These are phyloP conservation scores for Tenrec ecaudatus DNA, from an alignment of 2,113 vertebrate species.

Conservation along the genomic window DNA sequence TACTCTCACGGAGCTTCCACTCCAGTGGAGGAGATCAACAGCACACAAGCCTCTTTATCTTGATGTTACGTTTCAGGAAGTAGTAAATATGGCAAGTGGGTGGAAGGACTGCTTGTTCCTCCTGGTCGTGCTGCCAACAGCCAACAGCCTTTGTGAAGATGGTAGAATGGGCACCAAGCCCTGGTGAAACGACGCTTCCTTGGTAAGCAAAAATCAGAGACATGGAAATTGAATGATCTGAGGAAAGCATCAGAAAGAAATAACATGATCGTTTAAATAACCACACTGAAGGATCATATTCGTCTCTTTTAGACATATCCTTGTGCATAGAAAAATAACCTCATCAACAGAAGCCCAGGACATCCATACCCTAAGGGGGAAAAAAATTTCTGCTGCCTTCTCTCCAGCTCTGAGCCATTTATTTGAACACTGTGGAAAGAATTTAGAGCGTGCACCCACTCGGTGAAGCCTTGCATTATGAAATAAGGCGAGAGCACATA, in stretches of 20 bases:
- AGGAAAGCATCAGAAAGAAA: slow-evolving; percentile 23
- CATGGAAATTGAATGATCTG: slow-evolving; percentile 41
- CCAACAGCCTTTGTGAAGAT: background rate
- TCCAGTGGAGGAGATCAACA: background rate
- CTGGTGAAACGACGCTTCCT: slow-evolving; percentile 15
- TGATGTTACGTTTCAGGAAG: background rate
- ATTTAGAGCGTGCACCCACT: background rate
- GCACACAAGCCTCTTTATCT: background rate
- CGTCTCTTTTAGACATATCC: background rate
- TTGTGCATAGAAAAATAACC: slow-evolving; percentile 33
- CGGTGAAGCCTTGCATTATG: background rate
- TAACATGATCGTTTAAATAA: slow-evolving; percentile 38
- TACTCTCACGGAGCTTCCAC: background rate
- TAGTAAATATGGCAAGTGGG: background rate
- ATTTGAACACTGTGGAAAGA: slow-evolving; percentile 18
- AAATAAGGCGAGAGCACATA: slow-evolving; percentile 33
- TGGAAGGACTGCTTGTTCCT: background rate
- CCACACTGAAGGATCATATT: slow-evolving; percentile 16
- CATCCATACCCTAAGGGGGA: background rate
- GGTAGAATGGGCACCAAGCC: background rate
- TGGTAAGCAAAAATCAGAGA: slow-evolving; percentile 48
- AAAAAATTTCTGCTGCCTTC: slow-evolving; percentile 41
- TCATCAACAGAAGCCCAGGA: slow-evolving; percentile 33
- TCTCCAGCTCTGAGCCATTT: slow-evolving; percentile 7
- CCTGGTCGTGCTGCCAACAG: background rate